These are phyloP conservation scores for Chloroceryle aenea DNA, from an alignment of 2,113 vertebrate genomes.

Conservation along the genomic window DNA sequence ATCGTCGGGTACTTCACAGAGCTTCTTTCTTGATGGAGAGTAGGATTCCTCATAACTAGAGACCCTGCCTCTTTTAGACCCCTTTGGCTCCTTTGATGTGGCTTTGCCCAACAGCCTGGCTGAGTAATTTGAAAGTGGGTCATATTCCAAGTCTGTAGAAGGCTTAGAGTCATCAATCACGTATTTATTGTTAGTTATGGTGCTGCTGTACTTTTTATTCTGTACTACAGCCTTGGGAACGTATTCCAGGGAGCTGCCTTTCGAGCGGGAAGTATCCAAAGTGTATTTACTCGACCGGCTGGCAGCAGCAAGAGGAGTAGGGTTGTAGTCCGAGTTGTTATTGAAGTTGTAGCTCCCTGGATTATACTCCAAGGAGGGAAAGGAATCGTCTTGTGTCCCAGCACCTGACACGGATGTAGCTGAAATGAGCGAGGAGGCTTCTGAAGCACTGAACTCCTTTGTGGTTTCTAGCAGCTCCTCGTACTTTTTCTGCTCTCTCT, in stretches of 20 bases:
- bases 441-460: slow-evolving; percentile 67
- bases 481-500: slow-evolving; percentile 91
- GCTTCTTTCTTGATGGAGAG: slow-evolving; percentile 78
- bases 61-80: slow-evolving; percentile 47
- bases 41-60: slow-evolving; percentile 71
- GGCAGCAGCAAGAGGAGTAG: slow-evolving; percentile 78
- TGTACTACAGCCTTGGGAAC: slow-evolving; percentile 84
- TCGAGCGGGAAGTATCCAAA: slow-evolving; percentile 75
- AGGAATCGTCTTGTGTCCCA: slow-evolving; percentile 39
- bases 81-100: slow-evolving; percentile 53
- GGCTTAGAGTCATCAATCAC: slow-evolving; percentile 91
- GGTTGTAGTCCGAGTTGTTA: slow-evolving; percentile 83
- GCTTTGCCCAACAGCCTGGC: slow-evolving; percentile 83
- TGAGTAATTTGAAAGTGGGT: slow-evolving; percentile 93
- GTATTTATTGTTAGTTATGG: slow-evolving; percentile 84
- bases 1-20: slow-evolving; percentile 67
- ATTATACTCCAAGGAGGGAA: slow-evolving; percentile 77
- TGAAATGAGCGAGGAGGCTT: slow-evolving; percentile 50
- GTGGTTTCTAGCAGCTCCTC: slow-evolving; percentile 82
- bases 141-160: slow-evolving; percentile 93
- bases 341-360: slow-evolving; percentile 82
- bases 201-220: slow-evolving; percentile 69
- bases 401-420: background rate
- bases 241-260: slow-evolving; percentile 85
- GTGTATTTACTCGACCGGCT: slow-evolving; percentile 87